Conservation (phyloP, 2,113 vertebrate species). For the Hylia prasina region DNA sequence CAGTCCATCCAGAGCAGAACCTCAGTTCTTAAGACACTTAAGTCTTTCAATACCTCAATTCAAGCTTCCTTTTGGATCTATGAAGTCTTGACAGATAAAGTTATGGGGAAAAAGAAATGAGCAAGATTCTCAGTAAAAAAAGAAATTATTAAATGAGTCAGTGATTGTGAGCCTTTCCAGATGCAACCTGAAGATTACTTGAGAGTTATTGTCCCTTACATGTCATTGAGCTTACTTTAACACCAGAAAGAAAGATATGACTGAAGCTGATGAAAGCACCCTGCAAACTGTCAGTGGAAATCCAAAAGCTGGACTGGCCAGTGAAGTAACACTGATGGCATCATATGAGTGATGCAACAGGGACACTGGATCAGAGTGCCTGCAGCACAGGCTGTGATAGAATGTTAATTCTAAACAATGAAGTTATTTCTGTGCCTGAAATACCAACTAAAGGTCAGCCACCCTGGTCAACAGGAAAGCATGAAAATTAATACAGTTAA, state of each 20-base stretch:
- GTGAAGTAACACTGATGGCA: neutral
- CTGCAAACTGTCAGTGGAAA: neutral
- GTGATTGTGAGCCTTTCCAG: neutral
- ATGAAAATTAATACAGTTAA: neutral
- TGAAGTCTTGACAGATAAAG: neutral
- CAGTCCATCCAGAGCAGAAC: neutral
- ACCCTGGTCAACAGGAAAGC: neutral
- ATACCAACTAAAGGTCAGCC: neutral
- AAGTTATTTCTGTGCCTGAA: neutral
- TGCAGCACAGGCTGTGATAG: rapidly evolving
- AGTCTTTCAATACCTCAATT: neutral
- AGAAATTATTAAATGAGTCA: neutral
- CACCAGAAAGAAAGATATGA: neutral
- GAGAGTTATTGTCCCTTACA: neutral
- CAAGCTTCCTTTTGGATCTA: neutral
- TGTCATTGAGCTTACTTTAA: neutral
- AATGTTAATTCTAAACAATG: neutral
- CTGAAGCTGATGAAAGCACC: neutral
- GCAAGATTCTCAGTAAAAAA: neutral
- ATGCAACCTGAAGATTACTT: neutral
- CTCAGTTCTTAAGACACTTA: neutral
- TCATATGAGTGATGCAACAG: neutral
- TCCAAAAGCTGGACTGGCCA: neutral
- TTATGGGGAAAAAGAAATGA: neutral
- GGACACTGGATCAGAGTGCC: neutral